A percentile compares a stretch with the other conserved stretches of the same genome.
phyloP scores from a whole-genome alignment of 2,888 invertebrate species.

The Poecilus cupreus region DNA sequence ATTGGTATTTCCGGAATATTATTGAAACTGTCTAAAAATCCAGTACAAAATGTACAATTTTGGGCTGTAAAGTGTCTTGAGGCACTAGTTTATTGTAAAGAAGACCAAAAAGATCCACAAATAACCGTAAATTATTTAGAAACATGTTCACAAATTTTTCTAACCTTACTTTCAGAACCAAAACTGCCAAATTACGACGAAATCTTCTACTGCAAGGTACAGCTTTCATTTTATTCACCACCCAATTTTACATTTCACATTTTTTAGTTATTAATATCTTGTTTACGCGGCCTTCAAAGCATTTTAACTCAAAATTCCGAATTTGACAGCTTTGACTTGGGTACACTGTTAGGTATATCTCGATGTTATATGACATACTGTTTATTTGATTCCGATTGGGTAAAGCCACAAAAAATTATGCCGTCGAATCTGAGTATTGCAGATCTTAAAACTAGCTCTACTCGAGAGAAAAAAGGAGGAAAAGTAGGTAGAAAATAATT shows the following conservation, averaged over 20 bases:
- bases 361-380: slow-evolving; percentile 76
- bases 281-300: slow-evolving; percentile 69
- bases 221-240: background rate
- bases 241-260: slow-evolving; percentile 17
- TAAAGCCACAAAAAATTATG: slow-evolving; percentile 75
- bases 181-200: slow-evolving; percentile 71
- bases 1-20: slow-evolving; percentile 61
- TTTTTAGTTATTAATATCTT: slow-evolving; percentile 74
- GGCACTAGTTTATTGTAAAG: slow-evolving; percentile 62
- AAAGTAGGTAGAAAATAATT: slow-evolving; percentile 71
- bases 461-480: slow-evolving; percentile 75
- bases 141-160: slow-evolving; percentile 71
- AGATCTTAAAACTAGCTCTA: slow-evolving; percentile 69
- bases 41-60: slow-evolving; percentile 63
- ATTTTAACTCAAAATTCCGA: slow-evolving; percentile 67
- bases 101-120: slow-evolving; percentile 52
- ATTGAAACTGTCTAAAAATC: slow-evolving; percentile 57
- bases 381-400: slow-evolving; percentile 72
- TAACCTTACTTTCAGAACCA: slow-evolving; percentile 72
- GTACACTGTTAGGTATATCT: slow-evolving; percentile 77
- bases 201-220: slow-evolving; percentile 74
- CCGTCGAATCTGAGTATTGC: slow-evolving; percentile 79
- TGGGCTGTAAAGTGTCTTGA: slow-evolving; percentile 68
- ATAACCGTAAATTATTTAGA: slow-evolving; percentile 64
- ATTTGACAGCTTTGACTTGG: slow-evolving; percentile 69